Evolutionary conservation across 2,113 vertebrate genomes (phyloP), one percentile per base, ranked within the genome.

Genomic region (Apodemus sylvaticus): DNA sequence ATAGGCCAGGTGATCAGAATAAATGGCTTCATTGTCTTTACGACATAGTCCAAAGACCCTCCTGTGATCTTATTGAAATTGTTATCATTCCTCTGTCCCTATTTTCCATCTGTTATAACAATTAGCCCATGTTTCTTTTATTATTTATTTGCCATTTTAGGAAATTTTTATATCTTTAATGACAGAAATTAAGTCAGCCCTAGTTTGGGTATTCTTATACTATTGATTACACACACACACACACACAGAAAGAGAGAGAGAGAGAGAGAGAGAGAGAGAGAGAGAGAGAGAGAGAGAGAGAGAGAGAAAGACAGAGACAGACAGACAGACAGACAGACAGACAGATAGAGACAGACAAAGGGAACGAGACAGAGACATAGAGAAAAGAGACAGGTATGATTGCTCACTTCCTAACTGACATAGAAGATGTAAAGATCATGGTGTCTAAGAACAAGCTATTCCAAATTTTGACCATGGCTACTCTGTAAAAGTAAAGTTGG

Each of bases 401-500:
- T 16, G 10, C n/a, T 17, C 5, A 17, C 31, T 42, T 68, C 42
- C 31, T 11, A 64, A 26, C 53, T 89, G 34, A 22, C 17, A 2
- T 73, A 29, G 13, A 48, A 26, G 24, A 34, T 4, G 39, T 77
- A n/a, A 42, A 48, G 10, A 66, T 16, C 14, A n/a, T 12, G 4
- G 1, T 11, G n/a, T 60, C 29, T 36, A 51, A 91, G 19, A 5
- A 79, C 12, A 79, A 39, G 77, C 0, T 9, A 12, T 51, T 34
- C 31, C 53, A 58, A 9, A 10, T 45, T 91, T 26, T 45, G 34
- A 74, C 4, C 12, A 17, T 71, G 39, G 19, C 19, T 14, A 68
- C 3, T 1, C 8, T 7, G 4, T 31, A 29, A 42, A 1, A 11
- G 3, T 62, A 3, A 48, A 2, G 42, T 3, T 45, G 53, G 7